Percentiles rank a stretch among this genome's conserved stretches.
Evolutionary conservation across 2,797 vertebrate species (phyloP).

Genomic region (Taeniopygia guttata): DNA sequence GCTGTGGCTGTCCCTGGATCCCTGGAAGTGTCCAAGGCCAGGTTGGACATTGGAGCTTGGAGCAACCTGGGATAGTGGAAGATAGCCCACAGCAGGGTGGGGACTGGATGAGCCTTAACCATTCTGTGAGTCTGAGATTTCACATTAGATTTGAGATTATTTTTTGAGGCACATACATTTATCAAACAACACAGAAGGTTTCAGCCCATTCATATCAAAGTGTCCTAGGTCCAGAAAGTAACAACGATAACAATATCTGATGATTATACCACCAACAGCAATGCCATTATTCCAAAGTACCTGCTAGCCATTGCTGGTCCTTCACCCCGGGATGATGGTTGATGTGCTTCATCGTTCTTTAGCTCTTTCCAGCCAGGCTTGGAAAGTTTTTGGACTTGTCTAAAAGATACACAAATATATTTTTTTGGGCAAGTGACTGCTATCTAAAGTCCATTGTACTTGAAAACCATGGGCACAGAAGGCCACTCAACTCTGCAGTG

Average conservation of each 20-base stretch:
- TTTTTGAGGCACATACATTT: neutral
- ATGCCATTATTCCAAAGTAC: neutral
- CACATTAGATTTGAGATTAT: neutral
- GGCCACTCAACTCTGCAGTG: neutral
- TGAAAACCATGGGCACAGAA: neutral
- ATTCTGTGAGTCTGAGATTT: neutral
- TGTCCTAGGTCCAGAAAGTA: neutral
- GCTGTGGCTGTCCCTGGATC: neutral
- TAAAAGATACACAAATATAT: neutral
- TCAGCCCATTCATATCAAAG: neutral
- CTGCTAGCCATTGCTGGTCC: neutral
- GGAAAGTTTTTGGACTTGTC: neutral
- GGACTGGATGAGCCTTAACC: neutral
- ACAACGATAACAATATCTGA: neutral
- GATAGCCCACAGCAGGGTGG: neutral
- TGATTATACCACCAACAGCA: neutral
- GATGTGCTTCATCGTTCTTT: neutral
- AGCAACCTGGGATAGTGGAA: fast-evolving
- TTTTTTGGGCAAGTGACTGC: neutral
- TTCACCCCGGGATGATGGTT: neutral
- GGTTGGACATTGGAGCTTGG: neutral
- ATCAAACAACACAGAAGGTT: neutral
- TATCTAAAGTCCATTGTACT: fast-evolving
- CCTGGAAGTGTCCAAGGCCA: neutral
- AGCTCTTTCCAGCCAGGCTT: neutral